Evolutionary conservation across 2,888 invertebrate species (phyloP).

Genomic region (Malacosoma neustria): DNA sequence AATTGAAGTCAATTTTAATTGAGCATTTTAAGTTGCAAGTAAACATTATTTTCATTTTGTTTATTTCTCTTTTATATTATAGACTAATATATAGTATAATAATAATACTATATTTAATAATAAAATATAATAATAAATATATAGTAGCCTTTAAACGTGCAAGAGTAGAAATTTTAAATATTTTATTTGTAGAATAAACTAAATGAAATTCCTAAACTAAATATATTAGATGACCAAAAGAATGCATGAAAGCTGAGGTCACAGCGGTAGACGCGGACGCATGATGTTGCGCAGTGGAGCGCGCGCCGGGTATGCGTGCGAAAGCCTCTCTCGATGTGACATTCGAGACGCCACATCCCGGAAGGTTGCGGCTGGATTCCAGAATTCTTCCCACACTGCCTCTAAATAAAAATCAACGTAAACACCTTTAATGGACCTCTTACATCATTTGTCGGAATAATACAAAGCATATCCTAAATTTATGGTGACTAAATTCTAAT

Average conservation of each 20-base stretch:
- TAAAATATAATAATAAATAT: no score
- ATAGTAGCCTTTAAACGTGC: no score
- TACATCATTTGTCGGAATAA: background rate
- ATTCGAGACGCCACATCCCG: conserved; percentile 70
- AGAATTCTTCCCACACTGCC: conserved; percentile 39
- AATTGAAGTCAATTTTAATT: background rate
- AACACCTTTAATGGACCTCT: background rate
- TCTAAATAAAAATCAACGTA: conserved; percentile 11
- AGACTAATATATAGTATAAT: no score
- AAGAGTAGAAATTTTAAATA: no score
- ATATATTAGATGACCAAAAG: background rate
- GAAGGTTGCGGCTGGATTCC: conserved; percentile 53
- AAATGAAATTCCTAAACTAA: no score
- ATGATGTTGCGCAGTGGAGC: conserved; percentile 37
- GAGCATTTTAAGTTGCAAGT: no score
- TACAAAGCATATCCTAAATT: no score
- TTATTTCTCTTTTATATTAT: no score
- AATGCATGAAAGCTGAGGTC: conserved; percentile 16
- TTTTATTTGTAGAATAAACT: no score
- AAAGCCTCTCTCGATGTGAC: conserved; percentile 41
- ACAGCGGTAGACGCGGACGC: conserved; percentile 32
- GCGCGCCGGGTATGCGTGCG: conserved; percentile 53
- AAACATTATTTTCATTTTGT: no score
- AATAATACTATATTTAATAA: no score
- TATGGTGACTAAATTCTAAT: background rate